Conservation (phyloP, 1,140 invertebrate genomes). For the Pseudomyrmex sp. region DNA sequence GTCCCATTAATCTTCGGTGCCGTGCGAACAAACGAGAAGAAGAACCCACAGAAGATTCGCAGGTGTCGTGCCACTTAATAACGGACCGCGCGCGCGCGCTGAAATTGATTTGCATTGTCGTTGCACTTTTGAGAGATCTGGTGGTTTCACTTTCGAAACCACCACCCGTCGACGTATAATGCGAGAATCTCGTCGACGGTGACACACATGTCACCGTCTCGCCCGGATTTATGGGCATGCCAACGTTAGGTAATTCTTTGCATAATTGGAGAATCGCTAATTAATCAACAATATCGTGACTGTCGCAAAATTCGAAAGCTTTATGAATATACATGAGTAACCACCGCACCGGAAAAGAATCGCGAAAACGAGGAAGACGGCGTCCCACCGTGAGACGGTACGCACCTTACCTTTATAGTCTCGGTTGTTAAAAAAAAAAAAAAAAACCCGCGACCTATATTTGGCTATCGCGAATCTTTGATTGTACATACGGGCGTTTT, state of each 20-base stretch:
- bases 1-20: conserved; percentile 78
- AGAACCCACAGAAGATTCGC: conserved; percentile 18
- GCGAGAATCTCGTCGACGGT: conserved; percentile 4
- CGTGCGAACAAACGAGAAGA: conserved; percentile 50
- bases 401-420: neutral
- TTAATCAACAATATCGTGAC: conserved; percentile 10
- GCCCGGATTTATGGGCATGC: conserved; percentile 2
- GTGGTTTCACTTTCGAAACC: conserved; percentile 80
- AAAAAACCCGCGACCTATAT: neutral
- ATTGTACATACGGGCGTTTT: conserved; percentile 29
- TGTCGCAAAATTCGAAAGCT: conserved; percentile 15
- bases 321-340: conserved; percentile 11
- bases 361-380: neutral
- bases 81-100: neutral
- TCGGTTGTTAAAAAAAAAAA: conserved; percentile 18
- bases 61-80: conserved; percentile 53
- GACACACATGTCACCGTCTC: conserved; percentile 33
- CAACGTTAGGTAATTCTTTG: conserved; percentile 10
- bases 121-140: conserved; percentile 44
- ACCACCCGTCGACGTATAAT: conserved; percentile 33
- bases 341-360: neutral
- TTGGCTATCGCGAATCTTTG: conserved; percentile 41
- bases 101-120: conserved; percentile 32
- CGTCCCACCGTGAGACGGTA: neutral
- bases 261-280: conserved; percentile 21